A percentile compares a stretch with the other conserved stretches of the same genome.
Evolutionary conservation across 1,140 invertebrate genomes (phyloP).

Genomic region (Formica selysi): DNA sequence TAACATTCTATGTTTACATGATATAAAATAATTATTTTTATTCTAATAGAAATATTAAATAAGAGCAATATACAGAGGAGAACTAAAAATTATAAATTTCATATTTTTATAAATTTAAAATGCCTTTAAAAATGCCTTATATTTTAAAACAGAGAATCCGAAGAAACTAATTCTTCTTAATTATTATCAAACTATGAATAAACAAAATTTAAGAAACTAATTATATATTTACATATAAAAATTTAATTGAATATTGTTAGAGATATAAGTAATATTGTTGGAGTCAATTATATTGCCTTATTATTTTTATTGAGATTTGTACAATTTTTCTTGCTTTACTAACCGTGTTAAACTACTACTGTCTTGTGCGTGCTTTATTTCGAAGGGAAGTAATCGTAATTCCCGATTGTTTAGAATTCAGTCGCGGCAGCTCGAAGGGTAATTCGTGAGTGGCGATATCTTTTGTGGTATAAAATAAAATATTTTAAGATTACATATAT

Average conservation of each 20-base stretch:
- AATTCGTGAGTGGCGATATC: neutral
- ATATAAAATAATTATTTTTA: neutral
- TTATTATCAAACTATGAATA: neutral
- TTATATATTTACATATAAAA: neutral
- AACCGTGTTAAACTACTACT: constrained; percentile 27
- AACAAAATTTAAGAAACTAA: neutral
- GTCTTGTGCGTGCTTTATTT: neutral
- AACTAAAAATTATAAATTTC: neutral
- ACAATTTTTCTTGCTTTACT: neutral
- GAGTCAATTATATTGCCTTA: neutral
- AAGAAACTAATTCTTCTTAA: neutral
- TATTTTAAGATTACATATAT: neutral
- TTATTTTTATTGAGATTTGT: neutral
- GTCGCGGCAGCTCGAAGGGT: neutral
- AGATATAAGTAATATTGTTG: neutral
- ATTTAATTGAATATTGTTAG: neutral
- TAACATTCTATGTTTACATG: too few relatives aligned
- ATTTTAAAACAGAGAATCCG: neutral
- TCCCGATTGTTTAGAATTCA: constrained; percentile 43
- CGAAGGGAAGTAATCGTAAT: constrained; percentile 38
- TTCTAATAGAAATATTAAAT: neutral
- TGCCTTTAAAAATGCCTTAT: neutral
- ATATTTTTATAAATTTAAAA: neutral
- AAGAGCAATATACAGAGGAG: neutral
- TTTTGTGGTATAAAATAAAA: neutral